Evolutionary conservation across 2,888 invertebrate species (phyloP).

Genomic region (Colletes collaris): DNA sequence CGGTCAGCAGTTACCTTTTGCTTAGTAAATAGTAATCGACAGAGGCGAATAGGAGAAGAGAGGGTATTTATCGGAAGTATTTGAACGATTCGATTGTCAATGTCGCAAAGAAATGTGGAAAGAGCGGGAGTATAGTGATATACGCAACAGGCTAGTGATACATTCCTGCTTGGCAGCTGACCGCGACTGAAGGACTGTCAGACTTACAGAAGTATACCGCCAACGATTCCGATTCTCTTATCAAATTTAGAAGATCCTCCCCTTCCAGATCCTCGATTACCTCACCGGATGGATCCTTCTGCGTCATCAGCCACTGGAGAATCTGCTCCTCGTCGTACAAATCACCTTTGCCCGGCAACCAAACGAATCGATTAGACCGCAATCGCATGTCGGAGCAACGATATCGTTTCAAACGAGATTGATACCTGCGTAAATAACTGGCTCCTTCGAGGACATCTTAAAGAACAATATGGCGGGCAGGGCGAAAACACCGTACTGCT

Average conservation of each 20-base stretch:
- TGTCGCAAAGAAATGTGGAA: conserved; percentile 11
- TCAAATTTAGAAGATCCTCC: conserved; percentile 89
- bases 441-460: conserved; percentile 93
- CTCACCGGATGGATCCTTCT: conserved; percentile 96
- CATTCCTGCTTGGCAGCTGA: conserved; percentile 75
- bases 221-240: conserved; percentile 91
- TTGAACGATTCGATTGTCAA: not conserved
- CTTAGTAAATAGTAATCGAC: not conserved
- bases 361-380: not conserved
- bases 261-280: conserved; percentile 95
- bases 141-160: conserved; percentile 74
- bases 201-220: conserved; percentile 97
- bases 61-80: no score
- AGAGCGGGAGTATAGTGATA: conserved; percentile 38
- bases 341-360: conserved; percentile 85
- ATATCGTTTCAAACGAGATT: not conserved
- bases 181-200: conserved; percentile 68
- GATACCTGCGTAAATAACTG: conserved; percentile 94
- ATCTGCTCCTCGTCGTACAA: conserved; percentile 94
- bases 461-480: conserved; percentile 96
- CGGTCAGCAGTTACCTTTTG: conserved; percentile 47
- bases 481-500: conserved; percentile 94
- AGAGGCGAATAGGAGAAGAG: not conserved
- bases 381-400: no score
- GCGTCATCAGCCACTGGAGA: conserved; percentile 94